A percentile compares a stretch with the other conserved stretches of the same genome.
These are phyloP conservation scores for Chrysotoxum bicinctum DNA, from an alignment of 2,888 invertebrate genomes.

Conservation along the genomic window DNA sequence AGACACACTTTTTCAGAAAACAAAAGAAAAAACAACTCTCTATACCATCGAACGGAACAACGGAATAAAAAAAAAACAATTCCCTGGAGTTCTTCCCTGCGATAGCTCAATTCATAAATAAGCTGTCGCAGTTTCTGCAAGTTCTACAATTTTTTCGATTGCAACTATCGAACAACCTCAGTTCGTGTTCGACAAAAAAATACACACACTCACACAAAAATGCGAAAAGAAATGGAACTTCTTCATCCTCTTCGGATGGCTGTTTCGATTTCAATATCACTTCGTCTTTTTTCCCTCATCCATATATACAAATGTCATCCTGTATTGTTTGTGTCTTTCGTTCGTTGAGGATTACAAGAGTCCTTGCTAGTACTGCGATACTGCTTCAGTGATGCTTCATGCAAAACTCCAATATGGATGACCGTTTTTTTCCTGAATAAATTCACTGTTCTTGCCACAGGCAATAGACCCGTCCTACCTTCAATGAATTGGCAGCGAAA, in stretches of 20 bases:
- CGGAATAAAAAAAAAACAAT: constrained; percentile 10
- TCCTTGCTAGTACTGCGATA: constrained; percentile 24
- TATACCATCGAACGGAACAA: neutral
- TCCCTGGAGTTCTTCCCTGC: constrained; percentile 26
- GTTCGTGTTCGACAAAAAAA: neutral
- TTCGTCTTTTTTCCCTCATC: constrained; percentile 13
- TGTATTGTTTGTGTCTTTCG: constrained; percentile 50
- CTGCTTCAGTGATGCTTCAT: constrained; percentile 46
- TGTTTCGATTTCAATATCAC: constrained; percentile 59
- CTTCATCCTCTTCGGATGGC: constrained; percentile 38
- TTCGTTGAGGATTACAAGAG: constrained; percentile 54
- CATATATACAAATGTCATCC: constrained; percentile 38
- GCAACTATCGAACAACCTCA: constrained; percentile 56
- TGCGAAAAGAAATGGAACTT: constrained; percentile 13
- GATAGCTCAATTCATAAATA: constrained; percentile 58
- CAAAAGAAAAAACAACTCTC: neutral
- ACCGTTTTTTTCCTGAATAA: constrained; percentile 49
- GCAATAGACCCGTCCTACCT: constrained; percentile 40
- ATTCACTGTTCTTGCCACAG: constrained; percentile 44
- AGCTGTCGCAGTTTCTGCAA: constrained; percentile 43
- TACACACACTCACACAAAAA: neutral
- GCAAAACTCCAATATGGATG: constrained; percentile 65
- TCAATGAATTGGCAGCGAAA: neutral
- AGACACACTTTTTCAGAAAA: constrained; percentile 2
- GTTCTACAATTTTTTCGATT: constrained; percentile 50